phyloP scores from a whole-genome alignment of 2,888 invertebrate genomes.

The Melieria picta region DNA sequence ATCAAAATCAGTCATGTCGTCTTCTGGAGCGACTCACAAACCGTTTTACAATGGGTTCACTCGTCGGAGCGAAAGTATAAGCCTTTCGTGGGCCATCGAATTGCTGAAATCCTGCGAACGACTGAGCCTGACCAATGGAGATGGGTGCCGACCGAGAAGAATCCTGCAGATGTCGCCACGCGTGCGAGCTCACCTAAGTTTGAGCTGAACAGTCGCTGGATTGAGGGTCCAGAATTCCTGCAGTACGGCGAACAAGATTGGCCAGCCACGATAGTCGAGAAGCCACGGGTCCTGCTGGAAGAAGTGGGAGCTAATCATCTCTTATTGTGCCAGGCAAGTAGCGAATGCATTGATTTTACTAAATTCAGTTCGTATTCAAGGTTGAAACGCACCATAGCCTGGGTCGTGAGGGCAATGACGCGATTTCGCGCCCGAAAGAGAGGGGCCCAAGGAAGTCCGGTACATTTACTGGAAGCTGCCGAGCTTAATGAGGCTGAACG shows the following conservation, averaged over 20 bases:
- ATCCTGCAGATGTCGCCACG: slow-evolving; percentile 46
- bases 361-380: slow-evolving; percentile 19
- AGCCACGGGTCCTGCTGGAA: background rate
- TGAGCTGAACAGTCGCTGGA: background rate
- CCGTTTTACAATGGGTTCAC: slow-evolving; percentile 12
- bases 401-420: slow-evolving; percentile 16
- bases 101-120: slow-evolving; percentile 37
- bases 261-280: background rate
- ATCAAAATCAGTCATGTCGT: background rate
- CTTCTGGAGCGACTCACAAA: slow-evolving; percentile 24
- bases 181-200: slow-evolving; percentile 15
- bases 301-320: background rate
- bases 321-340: background rate
- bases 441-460: background rate
- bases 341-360: background rate
- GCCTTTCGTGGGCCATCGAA: slow-evolving; percentile 1
- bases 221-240: background rate
- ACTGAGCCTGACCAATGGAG: slow-evolving; percentile 41
- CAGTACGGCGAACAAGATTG: background rate
- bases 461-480: background rate
- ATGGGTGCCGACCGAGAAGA: slow-evolving; percentile 44
- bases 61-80: slow-evolving; percentile 24
- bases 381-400: slow-evolving; percentile 29
- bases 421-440: background rate
- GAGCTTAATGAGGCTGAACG: background rate